phyloP scores from a whole-genome alignment of 2,113 vertebrate species.

The Crocuta crocuta region DNA sequence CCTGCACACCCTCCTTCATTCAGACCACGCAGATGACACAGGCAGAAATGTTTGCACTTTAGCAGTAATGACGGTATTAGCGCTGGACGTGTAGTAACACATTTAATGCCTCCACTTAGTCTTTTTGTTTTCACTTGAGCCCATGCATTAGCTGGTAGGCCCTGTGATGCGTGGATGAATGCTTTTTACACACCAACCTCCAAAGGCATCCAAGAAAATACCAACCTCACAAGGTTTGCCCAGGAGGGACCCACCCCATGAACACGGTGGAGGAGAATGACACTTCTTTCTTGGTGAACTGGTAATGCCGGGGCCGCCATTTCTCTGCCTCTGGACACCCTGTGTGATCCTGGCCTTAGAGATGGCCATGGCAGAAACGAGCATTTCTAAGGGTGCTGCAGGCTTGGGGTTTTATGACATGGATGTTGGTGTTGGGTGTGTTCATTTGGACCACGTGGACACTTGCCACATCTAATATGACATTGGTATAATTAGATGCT shows the following conservation, averaged over 20 bases:
- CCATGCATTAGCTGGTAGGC: not conserved
- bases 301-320: rapidly evolving
- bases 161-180: not conserved
- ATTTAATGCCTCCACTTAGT: not conserved
- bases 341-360: not conserved
- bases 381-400: not conserved
- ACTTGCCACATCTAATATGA: not conserved
- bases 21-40: not conserved
- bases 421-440: not conserved
- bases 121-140: not conserved
- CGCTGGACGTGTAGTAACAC: not conserved
- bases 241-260: not conserved
- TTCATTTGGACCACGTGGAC: not conserved
- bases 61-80: not conserved
- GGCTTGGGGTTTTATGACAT: not conserved
- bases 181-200: not conserved
- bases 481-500: not conserved
- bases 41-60: too few relatives aligned
- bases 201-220: not conserved
- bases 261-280: not conserved
- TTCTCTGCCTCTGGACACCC: not conserved
- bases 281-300: not conserved
- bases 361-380: not conserved
- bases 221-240: not conserved
- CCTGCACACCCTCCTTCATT: not conserved